Evolutionary conservation across 2,888 invertebrate genomes (phyloP).

Genomic region (Rugalucina vietnamica): DNA sequence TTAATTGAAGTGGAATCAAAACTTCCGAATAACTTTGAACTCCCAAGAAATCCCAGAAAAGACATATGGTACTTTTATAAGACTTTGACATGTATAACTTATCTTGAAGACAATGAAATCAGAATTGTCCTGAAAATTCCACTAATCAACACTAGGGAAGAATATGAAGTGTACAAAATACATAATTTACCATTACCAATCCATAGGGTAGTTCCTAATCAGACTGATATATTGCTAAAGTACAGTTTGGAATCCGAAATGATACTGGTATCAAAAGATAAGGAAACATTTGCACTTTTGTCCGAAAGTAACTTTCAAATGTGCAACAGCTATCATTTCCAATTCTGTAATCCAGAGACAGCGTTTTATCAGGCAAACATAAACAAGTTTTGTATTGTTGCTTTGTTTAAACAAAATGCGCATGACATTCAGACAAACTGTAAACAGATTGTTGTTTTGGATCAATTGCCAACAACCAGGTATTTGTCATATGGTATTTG

Average conservation of each 20-base stretch:
- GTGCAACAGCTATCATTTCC: background rate
- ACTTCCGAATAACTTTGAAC: constrained; percentile 14
- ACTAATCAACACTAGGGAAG: background rate
- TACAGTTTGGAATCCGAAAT: background rate
- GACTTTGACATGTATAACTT: constrained; percentile 12
- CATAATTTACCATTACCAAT: background rate
- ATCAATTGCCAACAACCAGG: no score
- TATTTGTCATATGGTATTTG: no score
- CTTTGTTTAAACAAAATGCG: background rate
- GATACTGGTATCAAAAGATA: background rate
- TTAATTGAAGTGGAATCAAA: constrained; percentile 11
- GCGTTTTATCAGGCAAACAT: background rate
- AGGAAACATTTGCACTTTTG: background rate
- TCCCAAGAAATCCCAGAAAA: constrained; percentile 18
- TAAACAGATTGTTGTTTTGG: no score
- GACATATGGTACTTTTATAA: constrained; percentile 41
- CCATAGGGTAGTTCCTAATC: background rate
- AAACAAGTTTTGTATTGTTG: background rate
- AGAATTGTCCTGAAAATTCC: constrained; percentile 20
- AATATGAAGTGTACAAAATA: no score
- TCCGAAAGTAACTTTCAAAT: background rate
- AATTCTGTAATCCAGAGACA: background rate
- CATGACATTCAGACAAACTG: background rate
- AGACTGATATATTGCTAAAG: background rate
- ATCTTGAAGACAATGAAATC: constrained; percentile 16